A percentile compares a stretch with the other conserved stretches of the same genome.
Evolutionary conservation across 2,113 vertebrate species (phyloP).

Genomic region (Phasianus colchicus): DNA sequence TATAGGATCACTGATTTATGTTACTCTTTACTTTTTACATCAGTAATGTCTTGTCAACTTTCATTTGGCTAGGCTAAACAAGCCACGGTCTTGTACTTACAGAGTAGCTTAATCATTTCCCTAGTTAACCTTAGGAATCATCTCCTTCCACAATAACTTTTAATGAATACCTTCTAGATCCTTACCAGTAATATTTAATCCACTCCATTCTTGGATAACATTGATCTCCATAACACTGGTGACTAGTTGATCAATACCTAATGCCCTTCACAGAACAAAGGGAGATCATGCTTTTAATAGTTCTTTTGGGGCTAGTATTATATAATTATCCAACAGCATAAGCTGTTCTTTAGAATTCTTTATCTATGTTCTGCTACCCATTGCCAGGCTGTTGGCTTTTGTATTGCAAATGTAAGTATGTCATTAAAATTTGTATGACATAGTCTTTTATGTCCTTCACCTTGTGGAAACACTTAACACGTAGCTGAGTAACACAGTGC

Average conservation of each 20-base stretch:
- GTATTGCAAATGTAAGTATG: neutral
- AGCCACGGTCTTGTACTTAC: neutral
- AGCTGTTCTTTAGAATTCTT: neutral
- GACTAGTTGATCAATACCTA: neutral
- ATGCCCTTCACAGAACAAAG: neutral
- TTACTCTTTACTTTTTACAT: neutral
- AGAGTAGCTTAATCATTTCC: neutral
- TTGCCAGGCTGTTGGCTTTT: neutral
- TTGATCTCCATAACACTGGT: neutral
- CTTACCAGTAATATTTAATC: neutral
- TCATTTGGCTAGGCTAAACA: neutral
- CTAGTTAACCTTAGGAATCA: neutral
- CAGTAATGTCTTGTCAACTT: neutral
- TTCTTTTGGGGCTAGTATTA: neutral
- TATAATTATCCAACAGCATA: neutral
- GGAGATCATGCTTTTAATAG: slow-evolving; percentile 8
- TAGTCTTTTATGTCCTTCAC: neutral
- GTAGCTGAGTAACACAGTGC: neutral
- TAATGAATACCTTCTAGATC: neutral
- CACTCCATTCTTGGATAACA: neutral
- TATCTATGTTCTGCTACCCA: neutral
- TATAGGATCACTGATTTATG: neutral
- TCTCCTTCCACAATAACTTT: neutral
- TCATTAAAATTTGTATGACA: neutral
- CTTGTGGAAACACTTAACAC: neutral